Conservation (phyloP, 2,888 invertebrate species). For the Muscina levida region DNA sequence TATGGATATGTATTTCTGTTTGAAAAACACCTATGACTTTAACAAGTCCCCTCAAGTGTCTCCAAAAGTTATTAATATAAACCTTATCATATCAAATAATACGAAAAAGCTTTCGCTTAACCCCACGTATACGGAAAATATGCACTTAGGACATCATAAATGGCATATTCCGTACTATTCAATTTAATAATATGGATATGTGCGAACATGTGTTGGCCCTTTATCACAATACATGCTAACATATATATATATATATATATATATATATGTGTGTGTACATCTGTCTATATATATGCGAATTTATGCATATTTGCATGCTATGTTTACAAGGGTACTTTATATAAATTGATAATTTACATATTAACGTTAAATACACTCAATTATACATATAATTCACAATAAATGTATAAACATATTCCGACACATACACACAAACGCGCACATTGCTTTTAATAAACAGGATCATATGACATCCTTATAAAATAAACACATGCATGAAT, state of each 20-base stretch:
- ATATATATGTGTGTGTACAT: neutral
- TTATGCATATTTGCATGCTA: neutral
- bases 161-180: neutral
- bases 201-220: too few species aligned
- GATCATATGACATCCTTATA: neutral
- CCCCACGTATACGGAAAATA: neutral
- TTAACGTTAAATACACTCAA: slow-evolving; percentile 24
- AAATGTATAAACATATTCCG: neutral
- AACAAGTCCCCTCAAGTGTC: too few species aligned
- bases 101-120: neutral
- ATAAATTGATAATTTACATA: slow-evolving; percentile 25
- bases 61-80: too few species aligned
- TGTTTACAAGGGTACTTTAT: neutral
- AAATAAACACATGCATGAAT: too few species aligned
- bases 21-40: too few species aligned
- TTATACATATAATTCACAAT: slow-evolving; percentile 8
- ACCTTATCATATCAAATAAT: too few species aligned
- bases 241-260: neutral
- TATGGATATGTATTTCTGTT: too few species aligned
- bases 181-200: neutral
- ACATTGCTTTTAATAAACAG: neutral
- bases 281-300: neutral
- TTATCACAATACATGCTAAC: too few species aligned
- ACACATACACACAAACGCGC: neutral
- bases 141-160: neutral